Conservation (phyloP, 1,140 invertebrate genomes). For the Drosophila virilis region DNA sequence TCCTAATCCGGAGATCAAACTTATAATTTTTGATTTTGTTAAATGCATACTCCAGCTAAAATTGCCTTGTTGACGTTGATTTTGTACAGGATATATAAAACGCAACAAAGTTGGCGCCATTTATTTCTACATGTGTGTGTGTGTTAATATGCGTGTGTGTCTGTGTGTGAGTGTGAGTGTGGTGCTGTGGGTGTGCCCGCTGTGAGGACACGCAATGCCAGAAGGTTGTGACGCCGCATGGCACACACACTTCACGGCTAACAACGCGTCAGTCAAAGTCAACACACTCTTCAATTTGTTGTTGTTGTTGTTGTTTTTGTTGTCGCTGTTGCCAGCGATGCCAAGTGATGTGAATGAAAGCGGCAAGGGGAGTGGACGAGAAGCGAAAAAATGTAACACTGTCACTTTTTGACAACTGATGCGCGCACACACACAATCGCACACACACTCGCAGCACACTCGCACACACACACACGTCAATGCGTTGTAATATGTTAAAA, state of each 20-base stretch:
- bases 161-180: conserved; percentile 9
- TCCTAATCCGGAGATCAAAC: too few relatives aligned
- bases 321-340: conserved; percentile 16
- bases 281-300: conserved; percentile 71
- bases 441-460: conserved; percentile 13
- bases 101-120: conserved; percentile 10
- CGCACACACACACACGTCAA: conserved; percentile 25
- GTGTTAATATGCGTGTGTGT: conserved; percentile 15
- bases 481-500: conserved; percentile 52
- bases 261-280: conserved; percentile 80
- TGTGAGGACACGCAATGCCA: conserved; percentile 39
- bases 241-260: conserved; percentile 71
- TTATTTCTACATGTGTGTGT: conserved; percentile 14
- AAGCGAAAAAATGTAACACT: conserved; percentile 68
- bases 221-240: conserved; percentile 33
- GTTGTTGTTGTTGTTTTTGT: conserved; percentile 24
- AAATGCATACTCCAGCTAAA: not conserved
- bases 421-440: conserved; percentile 11
- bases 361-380: not conserved
- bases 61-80: too few relatives aligned
- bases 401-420: conserved; percentile 67
- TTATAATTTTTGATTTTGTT: too few relatives aligned
- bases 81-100: conserved; percentile 13
- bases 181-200: conserved; percentile 38
- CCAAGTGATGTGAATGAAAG: conserved; percentile 22